Percentiles rank a stretch among this genome's conserved stretches.
Evolutionary conservation across 2,113 vertebrate species (phyloP).

Genomic region (Orcinus orca): DNA sequence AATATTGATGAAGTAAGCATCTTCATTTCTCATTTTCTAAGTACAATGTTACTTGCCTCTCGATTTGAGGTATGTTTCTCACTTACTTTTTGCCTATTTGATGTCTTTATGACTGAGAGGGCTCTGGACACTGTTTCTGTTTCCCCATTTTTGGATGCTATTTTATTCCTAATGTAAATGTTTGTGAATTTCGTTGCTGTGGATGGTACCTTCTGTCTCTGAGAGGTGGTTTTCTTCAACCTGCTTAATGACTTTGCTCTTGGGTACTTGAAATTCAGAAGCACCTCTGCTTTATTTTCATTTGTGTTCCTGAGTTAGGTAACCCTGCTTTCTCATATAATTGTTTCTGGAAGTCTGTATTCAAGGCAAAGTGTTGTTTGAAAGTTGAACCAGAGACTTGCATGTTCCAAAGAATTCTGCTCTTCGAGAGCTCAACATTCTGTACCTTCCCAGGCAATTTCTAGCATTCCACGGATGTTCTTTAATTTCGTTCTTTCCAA

Average conservation of each 20-base stretch:
- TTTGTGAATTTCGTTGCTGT: neutral
- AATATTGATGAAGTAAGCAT: neutral
- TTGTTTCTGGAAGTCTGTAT: neutral
- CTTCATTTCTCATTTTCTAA: constrained; percentile 30
- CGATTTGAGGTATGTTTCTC: neutral
- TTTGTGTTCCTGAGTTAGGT: neutral
- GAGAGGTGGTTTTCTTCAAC: neutral
- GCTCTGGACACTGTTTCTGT: neutral
- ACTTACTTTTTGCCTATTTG: neutral
- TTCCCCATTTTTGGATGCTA: neutral
- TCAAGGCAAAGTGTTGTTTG: neutral
- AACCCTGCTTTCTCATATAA: neutral
- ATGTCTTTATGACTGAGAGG: neutral
- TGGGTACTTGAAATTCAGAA: neutral
- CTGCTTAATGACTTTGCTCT: neutral
- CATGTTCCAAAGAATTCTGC: neutral
- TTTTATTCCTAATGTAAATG: neutral
- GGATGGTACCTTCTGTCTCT: neutral
- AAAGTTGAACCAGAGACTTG: neutral
- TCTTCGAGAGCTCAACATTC: neutral
- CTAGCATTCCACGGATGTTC: neutral
- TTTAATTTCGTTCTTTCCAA: neutral
- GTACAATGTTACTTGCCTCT: neutral
- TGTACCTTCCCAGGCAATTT: neutral
- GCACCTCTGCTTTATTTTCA: neutral